Base-by-base conservation (phyloP, 2,888 invertebrate genomes). In the Phortica magna region DNA sequence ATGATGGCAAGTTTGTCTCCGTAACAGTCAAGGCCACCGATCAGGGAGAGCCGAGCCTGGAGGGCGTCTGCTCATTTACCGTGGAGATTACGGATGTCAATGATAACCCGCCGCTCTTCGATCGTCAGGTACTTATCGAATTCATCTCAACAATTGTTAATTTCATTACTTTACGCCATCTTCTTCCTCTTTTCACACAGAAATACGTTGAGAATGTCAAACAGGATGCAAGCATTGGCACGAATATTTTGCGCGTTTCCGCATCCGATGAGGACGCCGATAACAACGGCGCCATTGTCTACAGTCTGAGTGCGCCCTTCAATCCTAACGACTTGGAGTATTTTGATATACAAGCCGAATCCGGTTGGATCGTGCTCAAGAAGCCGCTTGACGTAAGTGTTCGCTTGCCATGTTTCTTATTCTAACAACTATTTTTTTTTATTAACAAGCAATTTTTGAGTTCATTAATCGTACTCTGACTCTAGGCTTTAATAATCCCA, bases 21-120 rank as follows among this genome's bases (percentile, higher is more conserved):
- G 98, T 98, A 6, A 99, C 98, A 0, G 97, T 99, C 0, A 98
- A 99, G 93, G 99, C 99, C 6, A 98, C 98, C 0, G 99, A 99
- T 94, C 97, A 98, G 91, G 99, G 99, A n/a, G 98, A 98, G 91
- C 98, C 99, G 0, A 98, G 98, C 0, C 92, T 99, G 83, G 99
- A 99, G 92, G 98, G 99, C 41, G 98, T 99, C 82, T 99, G 99
- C 92, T 99, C 99, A 7, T 99, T 99, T 91, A 98, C 98, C 17
- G 98, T 98, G 68, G 98, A 98, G 93, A 98, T 99, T 74, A 98
- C 98, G 1, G 99, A 99, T 92, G 97, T 98, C 65, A 99, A 99
- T 90, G 99, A 99, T 91, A 99, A 99, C 92, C 98, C 98, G 7
- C 98, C 98, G 9, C 93, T 98, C 73, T 98, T 98, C 92, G 98